phyloP scores from a whole-genome alignment of 2,888 invertebrate genomes.

The Lissonota sp. region DNA sequence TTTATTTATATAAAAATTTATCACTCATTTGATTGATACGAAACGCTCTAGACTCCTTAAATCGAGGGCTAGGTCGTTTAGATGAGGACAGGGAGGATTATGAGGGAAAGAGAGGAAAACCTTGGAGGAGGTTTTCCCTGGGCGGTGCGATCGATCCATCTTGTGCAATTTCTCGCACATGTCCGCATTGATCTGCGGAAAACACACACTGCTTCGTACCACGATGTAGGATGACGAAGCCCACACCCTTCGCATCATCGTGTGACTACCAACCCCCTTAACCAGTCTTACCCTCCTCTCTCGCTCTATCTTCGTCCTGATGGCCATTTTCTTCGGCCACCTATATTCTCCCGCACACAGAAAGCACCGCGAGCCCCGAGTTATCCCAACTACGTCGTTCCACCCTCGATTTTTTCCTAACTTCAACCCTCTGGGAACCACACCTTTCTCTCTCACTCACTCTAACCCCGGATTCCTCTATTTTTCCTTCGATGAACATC shows the following conservation, averaged over 20 bases:
- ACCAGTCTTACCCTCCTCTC: conserved; percentile 54
- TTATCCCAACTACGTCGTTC: conserved; percentile 73
- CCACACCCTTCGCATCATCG: conserved; percentile 63
- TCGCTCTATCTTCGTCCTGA: conserved; percentile 29
- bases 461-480: background rate
- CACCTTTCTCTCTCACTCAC: conserved; percentile 11
- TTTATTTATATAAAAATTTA: too few species aligned
- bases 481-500: conserved; percentile 6
- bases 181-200: conserved; percentile 82
- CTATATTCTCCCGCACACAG: conserved; percentile 18
- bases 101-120: conserved; percentile 72
- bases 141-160: conserved; percentile 78
- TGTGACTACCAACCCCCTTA: conserved; percentile 50
- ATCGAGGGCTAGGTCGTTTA: conserved; percentile 21
- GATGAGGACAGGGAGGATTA: conserved; percentile 60
- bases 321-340: conserved; percentile 29
- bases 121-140: conserved; percentile 75
- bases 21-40: too few species aligned
- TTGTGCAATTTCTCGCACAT: conserved; percentile 83
- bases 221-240: conserved; percentile 48
- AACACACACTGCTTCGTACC: conserved; percentile 16
- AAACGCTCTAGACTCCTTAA: too few species aligned
- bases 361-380: conserved; percentile 4
- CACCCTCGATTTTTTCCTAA: conserved; percentile 70
- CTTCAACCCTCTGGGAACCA: conserved; percentile 44